phyloP scores from a whole-genome alignment of 2,113 vertebrate species.

The Recurvirostra avosetta region DNA sequence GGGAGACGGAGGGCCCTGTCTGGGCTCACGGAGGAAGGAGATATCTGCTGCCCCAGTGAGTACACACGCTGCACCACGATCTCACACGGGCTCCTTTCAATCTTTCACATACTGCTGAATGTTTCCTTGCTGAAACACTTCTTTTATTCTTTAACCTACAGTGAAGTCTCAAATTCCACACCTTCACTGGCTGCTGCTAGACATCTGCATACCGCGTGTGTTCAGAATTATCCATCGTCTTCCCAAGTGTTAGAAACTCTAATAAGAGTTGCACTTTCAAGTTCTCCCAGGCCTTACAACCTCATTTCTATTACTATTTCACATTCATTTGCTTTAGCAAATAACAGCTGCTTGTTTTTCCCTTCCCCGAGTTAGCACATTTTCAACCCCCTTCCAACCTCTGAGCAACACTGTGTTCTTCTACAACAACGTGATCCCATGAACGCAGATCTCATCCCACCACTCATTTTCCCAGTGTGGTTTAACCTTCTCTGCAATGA shows the following conservation, averaged over 20 bases:
- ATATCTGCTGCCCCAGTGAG: neutral
- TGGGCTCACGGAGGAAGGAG: neutral
- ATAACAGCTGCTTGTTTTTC: neutral
- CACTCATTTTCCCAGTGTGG: neutral
- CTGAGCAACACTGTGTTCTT: neutral
- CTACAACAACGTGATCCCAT: accelerated
- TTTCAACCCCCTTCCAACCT: neutral
- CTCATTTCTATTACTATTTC: neutral
- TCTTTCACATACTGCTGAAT: accelerated
- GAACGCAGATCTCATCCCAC: neutral
- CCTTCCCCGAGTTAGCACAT: neutral
- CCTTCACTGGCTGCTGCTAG: neutral
- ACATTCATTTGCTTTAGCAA: neutral
- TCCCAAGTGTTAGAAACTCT: neutral
- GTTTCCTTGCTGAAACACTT: neutral
- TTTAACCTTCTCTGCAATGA: neutral
- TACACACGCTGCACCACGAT: accelerated
- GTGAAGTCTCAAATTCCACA: neutral
- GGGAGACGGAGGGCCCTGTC: neutral
- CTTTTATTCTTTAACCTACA: neutral
- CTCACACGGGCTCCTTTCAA: accelerated
- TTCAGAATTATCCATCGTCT: neutral
- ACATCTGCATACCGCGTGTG: accelerated
- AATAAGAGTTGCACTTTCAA: neutral
- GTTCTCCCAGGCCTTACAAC: neutral